Base-by-base conservation (phyloP, 2,113 vertebrate genomes). In the Paracyprichromis sp. region DNA sequence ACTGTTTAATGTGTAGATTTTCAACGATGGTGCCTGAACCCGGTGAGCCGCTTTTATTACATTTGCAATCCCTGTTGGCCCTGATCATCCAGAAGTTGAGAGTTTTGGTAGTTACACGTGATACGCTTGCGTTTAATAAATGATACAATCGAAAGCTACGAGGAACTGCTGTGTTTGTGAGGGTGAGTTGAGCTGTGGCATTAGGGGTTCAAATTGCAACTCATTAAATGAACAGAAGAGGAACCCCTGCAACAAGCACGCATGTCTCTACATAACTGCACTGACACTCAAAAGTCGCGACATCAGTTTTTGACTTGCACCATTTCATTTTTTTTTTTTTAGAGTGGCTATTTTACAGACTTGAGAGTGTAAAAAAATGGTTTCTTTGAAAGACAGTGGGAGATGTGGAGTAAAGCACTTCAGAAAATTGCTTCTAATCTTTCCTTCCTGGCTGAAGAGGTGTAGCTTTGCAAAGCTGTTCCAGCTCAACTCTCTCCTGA, bases 121-220 rank as follows among this genome's bases (percentile, higher is more conserved):
- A 85, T 21, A 52, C 24, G 21, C n/a, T 81, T 8, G 17, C 59
- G n/a, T 88, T 90, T 47, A 85, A 91, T 91, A 84, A 88, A 91
- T 90, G 54, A 91, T 88, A 53, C 78, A 5, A 90, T 54, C 19
- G 63, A 66, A 24, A 11, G 34, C 56, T 57, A 38, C 19, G 9
- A 59, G 80, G 31, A 59, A 59, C 5, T 2, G 3, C 24, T 8
- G 36, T 21, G 80, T 85, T 86, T 34, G 54, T 61, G 69, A 86
- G 43, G 21, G n/a, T 8, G 29, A 84, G 24, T 16, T 61, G 16
- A 83, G 69, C 79, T 59, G 63, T 59, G n/a, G 36, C 43, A 53
- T 73, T 57, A 86, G 12, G 53, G 83, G 9, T 54, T 56, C 9
- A 43, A 8, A 78, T 63, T 59, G 66, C 84, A 83, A 14, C 79